Conservation (phyloP, 2,888 invertebrate species). For the Microplitis manilae region DNA sequence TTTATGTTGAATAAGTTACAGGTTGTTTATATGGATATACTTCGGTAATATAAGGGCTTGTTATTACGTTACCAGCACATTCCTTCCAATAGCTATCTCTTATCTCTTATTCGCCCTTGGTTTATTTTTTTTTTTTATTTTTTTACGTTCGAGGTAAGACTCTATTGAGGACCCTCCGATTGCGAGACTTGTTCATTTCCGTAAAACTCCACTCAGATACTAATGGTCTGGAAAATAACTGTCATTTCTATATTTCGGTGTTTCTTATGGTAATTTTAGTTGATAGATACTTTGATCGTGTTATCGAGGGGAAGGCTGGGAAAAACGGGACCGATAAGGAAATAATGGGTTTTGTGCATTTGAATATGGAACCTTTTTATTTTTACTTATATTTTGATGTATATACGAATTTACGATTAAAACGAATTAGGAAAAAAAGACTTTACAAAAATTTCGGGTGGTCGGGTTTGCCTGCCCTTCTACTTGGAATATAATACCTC, state of each 20-base stretch:
- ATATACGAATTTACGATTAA: too few relatives aligned
- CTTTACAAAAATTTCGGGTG: too few relatives aligned
- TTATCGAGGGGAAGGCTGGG: too few relatives aligned
- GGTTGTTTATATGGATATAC: background rate
- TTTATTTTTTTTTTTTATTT: background rate
- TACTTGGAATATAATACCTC: too few relatives aligned
- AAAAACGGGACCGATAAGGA: too few relatives aligned
- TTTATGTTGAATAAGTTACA: background rate
- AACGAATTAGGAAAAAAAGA: too few relatives aligned
- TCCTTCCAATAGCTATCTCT: background rate
- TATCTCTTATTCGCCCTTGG: background rate
- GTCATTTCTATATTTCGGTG: background rate
- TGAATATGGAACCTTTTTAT: too few relatives aligned
- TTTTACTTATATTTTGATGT: too few relatives aligned
- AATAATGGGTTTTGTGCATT: too few relatives aligned
- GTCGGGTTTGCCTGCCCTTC: too few relatives aligned
- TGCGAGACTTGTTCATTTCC: background rate
- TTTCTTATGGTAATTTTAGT: background rate
- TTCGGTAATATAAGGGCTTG: background rate
- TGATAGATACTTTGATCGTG: background rate
- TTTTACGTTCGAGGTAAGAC: background rate
- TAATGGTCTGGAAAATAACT: constrained; percentile 10
- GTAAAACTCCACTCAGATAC: constrained; percentile 5
- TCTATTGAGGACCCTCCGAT: background rate
- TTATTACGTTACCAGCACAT: background rate